These are phyloP conservation scores for Pipistrellus pygmaeus DNA, from an alignment of 2,797 vertebrate species.

Conservation along the genomic window DNA sequence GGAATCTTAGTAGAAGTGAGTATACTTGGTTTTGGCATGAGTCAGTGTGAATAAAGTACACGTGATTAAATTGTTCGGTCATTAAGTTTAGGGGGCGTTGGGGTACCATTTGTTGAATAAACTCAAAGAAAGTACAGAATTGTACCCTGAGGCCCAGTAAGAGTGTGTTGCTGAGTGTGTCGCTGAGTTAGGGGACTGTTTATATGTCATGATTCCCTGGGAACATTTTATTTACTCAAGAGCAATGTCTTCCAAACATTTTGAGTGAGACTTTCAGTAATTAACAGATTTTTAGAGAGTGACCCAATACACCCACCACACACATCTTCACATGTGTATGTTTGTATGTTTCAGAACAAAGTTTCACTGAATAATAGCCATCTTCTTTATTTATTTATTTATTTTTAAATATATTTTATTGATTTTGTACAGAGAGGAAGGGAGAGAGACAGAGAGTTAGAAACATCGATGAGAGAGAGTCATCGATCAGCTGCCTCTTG, in stretches of 20 bases:
- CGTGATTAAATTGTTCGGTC: conserved; percentile 28
- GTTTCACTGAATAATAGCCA: neutral
- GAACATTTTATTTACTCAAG: conserved; percentile 26
- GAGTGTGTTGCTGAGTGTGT: neutral
- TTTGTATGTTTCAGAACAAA: neutral
- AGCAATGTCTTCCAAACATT: neutral
- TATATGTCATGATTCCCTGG: neutral
- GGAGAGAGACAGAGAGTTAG: no score
- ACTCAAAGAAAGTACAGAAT: conserved; percentile 23
- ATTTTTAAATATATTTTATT: no score
- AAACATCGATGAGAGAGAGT: no score
- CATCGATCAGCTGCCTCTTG: no score
- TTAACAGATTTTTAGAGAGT: conserved; percentile 12
- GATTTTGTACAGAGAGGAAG: no score
- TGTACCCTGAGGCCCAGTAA: neutral
- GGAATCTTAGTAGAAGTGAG: conserved; percentile 24
- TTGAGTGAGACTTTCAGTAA: neutral
- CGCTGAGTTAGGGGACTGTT: neutral
- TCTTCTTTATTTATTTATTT: neutral
- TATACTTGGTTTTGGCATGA: neutral
- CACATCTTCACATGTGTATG: neutral
- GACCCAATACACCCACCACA: neutral
- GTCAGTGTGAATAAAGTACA: conserved; percentile 32
- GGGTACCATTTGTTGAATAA: conserved; percentile 45
- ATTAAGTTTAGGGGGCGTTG: conserved; percentile 53